Base-by-base conservation (phyloP, 2,797 vertebrate species). In the Scleropages formosus region DNA sequence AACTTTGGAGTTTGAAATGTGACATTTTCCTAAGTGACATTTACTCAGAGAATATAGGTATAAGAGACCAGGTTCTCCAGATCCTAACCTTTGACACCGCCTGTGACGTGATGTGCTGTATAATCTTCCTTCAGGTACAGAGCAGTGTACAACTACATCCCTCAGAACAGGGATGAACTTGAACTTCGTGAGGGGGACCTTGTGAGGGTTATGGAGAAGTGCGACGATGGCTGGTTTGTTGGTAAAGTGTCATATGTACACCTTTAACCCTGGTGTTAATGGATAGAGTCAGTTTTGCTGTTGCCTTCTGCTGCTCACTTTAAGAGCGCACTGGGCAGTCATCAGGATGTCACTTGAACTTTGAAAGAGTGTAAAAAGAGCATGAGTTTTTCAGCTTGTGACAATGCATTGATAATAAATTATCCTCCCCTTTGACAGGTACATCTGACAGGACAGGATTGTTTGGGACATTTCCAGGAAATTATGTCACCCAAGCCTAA, bases 201-300 rank as follows among this genome's bases (percentile, higher is more conserved):
- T 0, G 94, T 98, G 56, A 95, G 96, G 1, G 97, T 98, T 79
- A 93, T 98, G 91, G 96, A 99, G 89, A 96, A 94, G 75, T 99
- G 97, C 75, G 97, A 98, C 0, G 97, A 98, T 0, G 97, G 97
- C 86, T 99, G 97, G 97, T 98, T 96, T 87, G 96, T 98, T 92
- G 97, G 97, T 98, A 89, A 81, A 16, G 56, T 70, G 27, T 56
- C 6, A 56, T 53, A 39, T 61, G 68, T 49, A 56, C 46, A 51
- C 51, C 20, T 47, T 62, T 64, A 18, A 39, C 15, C 16, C 64
- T 39, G 62, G 27, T n/a, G 39, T n/a, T 15, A 39, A 16, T 64
- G 61, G 26, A 64, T 9, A 9, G 62, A 39, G 63, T 31, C 13
- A 63, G n/a, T 49, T n/a, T 15, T 20, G 1, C 51, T 20, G 20